Base-by-base conservation (phyloP, 1,140 invertebrate species). In the Drosophila orena region DNA sequence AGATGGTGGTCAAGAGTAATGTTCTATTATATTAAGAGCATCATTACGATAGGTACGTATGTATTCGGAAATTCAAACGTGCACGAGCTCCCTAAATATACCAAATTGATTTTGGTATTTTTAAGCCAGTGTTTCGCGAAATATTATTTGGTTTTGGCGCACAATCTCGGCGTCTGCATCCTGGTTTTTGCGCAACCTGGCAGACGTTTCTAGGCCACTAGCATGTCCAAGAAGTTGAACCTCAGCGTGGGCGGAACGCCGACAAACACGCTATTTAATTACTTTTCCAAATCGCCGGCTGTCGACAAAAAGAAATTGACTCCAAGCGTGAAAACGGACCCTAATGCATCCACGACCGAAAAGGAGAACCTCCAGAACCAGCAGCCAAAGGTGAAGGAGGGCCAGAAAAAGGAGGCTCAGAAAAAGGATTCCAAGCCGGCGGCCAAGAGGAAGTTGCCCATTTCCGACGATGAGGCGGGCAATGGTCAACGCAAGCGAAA, bases 201-300 rank as follows among this genome's bases (percentile, higher is more conserved):
- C 37, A 24, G 22, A 53, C 22, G 66, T 40, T 54, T 59, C n/a
- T 17, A 22, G 17, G 2, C 24, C 44, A 17, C 0, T 40, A 73
- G 24, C 50, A 91, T 91, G 90, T 91, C 90, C 1, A 91, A 88
- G 53, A 91, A 90, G 49, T 54, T 91, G 1, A 91, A 91, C 55
- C 88, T 73, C 2, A 91, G 85, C 55, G 77, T 52, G 15, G 72
- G 80, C 20, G 77, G 81, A 49, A 71, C 92, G 59, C 66, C 79
- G 43, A 73, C 65, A n/a, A 94, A 94, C 79, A 94, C 93, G 0
- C 72, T 94, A n/a, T 94, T 94, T 44, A 94, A 94, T 79, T 94
- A 94, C 77, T 94, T 94, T 69, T 64, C 91, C 12, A 94, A 93
- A 90, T 94, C 94, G 4, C 93, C 94, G 14, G 93, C 93, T 4